phyloP scores from a whole-genome alignment of 2,113 vertebrate genomes.

The Furnarius figulus region DNA sequence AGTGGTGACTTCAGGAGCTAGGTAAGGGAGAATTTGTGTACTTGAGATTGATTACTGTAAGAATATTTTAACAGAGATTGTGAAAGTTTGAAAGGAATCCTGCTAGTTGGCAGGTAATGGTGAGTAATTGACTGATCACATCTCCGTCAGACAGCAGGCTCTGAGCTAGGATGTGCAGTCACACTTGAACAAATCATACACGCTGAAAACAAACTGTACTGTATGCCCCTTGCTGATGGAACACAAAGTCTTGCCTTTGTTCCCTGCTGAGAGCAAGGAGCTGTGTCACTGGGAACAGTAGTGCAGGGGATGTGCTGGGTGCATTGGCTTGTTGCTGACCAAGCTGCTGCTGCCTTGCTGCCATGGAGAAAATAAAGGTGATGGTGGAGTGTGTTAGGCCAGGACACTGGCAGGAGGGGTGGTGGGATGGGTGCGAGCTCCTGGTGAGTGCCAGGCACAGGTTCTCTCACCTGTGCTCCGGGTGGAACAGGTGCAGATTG shows the following conservation, averaged over 20 bases:
- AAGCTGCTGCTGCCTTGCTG: neutral
- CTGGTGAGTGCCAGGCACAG: neutral
- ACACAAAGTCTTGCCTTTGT: neutral
- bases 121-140: neutral
- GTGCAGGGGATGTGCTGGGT: neutral
- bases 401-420: neutral
- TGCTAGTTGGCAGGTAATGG: neutral
- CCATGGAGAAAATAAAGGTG: fast-evolving
- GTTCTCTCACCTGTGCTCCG: fast-evolving
- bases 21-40: neutral
- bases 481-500: neutral
- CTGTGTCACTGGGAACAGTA: neutral
- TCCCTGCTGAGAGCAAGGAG: neutral
- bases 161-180: neutral
- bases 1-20: neutral
- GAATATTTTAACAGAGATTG: neutral
- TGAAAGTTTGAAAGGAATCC: neutral
- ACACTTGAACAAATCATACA: neutral
- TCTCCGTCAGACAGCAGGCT: neutral
- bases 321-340: fast-evolving
- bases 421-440: neutral
- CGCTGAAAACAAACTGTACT: neutral
- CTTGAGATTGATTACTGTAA: neutral
- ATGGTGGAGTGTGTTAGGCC: neutral
- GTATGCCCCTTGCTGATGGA: neutral